A percentile compares a stretch with the other conserved stretches of the same genome.
Conservation (phyloP, 2,113 vertebrate genomes). For the Hemibagrus wyckioides region DNA sequence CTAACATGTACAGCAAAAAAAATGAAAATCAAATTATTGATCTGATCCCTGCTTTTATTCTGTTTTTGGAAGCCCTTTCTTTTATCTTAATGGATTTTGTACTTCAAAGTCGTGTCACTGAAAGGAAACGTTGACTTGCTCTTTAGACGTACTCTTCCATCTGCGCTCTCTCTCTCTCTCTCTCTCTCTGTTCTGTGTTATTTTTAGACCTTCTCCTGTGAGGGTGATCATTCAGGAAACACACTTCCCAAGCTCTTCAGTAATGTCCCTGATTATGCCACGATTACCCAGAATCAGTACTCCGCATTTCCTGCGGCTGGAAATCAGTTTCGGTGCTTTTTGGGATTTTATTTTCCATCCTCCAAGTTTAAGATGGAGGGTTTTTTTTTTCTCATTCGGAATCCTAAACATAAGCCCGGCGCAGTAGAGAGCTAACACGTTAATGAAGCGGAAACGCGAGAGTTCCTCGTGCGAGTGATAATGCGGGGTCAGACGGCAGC, state of each 20-base stretch:
- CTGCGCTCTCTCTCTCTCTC: background rate
- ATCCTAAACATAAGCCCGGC: background rate
- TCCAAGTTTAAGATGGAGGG: background rate
- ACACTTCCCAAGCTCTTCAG: constrained; percentile 39
- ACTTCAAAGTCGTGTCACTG: constrained; percentile 30
- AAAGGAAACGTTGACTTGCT: constrained; percentile 25
- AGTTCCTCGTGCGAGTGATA: background rate
- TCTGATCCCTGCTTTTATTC: constrained; percentile 13
- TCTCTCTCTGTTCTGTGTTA: constrained; percentile 30
- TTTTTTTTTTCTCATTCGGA: background rate
- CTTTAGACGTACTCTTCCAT: background rate
- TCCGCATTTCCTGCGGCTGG: background rate
- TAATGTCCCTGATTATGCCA: constrained; percentile 47
- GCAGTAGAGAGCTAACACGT: background rate
- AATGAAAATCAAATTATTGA: constrained; percentile 18
- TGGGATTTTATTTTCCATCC: background rate
- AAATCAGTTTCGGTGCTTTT: constrained; percentile 14
- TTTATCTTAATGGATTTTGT: constrained; percentile 20
- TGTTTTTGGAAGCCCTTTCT: constrained; percentile 35
- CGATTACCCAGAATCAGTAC: constrained; percentile 53
- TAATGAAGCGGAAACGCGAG: constrained; percentile 18
- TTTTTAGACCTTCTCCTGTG: constrained; percentile 58
- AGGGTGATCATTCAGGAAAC: constrained; percentile 48
- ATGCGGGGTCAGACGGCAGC: constrained; percentile 16
- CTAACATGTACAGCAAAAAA: background rate